These are phyloP conservation scores for Stylophora pistillata DNA, from an alignment of 64 coral and sea anemone genomes.

Conservation along the genomic window DNA sequence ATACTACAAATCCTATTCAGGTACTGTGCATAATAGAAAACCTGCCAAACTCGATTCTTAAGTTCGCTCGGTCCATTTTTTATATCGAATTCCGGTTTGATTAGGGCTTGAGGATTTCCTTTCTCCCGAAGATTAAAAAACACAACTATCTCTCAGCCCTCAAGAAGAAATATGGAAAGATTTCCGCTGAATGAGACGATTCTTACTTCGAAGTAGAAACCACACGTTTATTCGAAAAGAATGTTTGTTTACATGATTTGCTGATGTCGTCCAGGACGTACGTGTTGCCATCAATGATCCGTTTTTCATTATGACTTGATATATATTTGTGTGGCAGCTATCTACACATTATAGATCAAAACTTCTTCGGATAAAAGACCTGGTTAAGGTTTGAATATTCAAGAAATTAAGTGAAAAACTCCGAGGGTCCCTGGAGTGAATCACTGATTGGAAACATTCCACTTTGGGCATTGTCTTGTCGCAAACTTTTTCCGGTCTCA, in stretches of 20 bases:
- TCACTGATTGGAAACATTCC: background rate
- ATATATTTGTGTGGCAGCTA: background rate
- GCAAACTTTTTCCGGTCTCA: background rate
- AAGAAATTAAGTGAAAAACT: too few species aligned
- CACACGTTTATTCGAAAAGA: constrained; percentile 1
- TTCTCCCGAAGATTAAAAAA: background rate
- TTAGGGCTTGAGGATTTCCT: background rate
- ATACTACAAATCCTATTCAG: background rate
- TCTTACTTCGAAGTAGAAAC: background rate
- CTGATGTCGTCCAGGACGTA: background rate
- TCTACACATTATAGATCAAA: background rate
- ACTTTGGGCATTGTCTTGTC: background rate
- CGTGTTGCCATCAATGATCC: background rate
- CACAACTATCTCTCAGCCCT: background rate
- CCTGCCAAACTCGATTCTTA: background rate
- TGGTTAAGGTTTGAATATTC: background rate
- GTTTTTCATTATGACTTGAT: background rate
- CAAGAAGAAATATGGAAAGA: background rate
- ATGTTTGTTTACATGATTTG: background rate
- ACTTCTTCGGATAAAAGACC: background rate
- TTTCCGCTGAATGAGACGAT: too few species aligned
- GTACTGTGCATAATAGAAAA: background rate
- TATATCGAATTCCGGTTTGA: background rate
- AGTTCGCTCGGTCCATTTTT: background rate
- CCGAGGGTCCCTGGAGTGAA: background rate